phyloP scores from a whole-genome alignment of 2,888 invertebrate species.

The Parnassius mnemosyne region DNA sequence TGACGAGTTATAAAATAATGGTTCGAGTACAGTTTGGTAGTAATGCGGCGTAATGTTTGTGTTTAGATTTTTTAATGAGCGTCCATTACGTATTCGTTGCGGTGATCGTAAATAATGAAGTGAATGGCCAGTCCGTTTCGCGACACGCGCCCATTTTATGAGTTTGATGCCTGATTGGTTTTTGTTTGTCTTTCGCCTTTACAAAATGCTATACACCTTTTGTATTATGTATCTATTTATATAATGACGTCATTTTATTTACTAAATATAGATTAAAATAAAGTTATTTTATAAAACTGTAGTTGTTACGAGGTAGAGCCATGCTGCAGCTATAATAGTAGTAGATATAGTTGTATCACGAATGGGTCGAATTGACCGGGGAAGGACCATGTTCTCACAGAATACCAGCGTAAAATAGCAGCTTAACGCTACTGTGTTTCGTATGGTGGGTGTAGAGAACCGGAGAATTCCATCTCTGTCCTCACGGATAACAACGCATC shows the following conservation, averaged over 20 bases:
- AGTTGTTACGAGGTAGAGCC: no score
- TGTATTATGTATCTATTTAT: neutral
- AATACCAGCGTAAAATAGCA: no score
- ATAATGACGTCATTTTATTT: slow-evolving; percentile 10
- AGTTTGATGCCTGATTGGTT: slow-evolving; percentile 29
- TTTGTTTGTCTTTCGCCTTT: slow-evolving; percentile 24
- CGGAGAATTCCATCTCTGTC: no score
- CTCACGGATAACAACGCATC: no score
- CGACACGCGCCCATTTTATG: slow-evolving; percentile 63
- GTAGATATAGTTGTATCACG: no score
- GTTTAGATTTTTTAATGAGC: slow-evolving; percentile 57
- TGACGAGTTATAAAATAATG: neutral
- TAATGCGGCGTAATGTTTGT: slow-evolving; percentile 35
- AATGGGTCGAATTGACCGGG: no score
- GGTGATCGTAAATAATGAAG: slow-evolving; percentile 54
- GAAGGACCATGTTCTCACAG: no score
- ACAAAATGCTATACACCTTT: neutral
- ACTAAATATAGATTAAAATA: no score
- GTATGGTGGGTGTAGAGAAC: no score
- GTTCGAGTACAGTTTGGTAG: slow-evolving; percentile 25
- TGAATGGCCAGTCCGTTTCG: slow-evolving; percentile 50
- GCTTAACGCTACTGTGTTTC: no score
- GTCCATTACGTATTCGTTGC: slow-evolving; percentile 45
- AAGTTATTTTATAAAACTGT: no score
- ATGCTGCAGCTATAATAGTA: no score